Base-by-base conservation (phyloP, 2,888 invertebrate genomes). In the Habroteleia sp. region DNA sequence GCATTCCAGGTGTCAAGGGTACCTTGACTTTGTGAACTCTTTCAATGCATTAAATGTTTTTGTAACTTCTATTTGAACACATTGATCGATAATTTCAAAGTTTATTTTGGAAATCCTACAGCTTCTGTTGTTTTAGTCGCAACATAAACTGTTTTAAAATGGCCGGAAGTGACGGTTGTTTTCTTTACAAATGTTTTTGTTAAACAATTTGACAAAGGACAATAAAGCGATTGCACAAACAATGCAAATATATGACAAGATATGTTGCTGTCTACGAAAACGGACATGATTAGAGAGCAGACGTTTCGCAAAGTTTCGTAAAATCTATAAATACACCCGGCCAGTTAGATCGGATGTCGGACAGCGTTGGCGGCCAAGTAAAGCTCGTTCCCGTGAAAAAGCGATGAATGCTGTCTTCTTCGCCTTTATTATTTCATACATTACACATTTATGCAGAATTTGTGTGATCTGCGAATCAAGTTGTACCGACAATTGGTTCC, bases 321-420 rank as follows among this genome's bases (percentile, higher is more conserved):
- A 85, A 83, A 76, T 84, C 87, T 87, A 87, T 85, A 83, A 87
- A 87, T 87, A 87, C 77, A 73, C 81, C 54, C 78, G 79, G 81
- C 80, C 81, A 83, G 87, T 87, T 87, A 86, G 88, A 88, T 88
- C 88, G 85, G 82, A 85, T 88, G 87, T 88, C 88, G 87, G 87
- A 84, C 83, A 83, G 81, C 81, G 83, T 83, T 85, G 84, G 85
- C 85, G 84, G 86, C 88, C 87, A 88, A 88, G 88, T 88, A 87
- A 88, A 88, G 88, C 87, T 80, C 86, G 87, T 81, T 84, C 86
- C 81, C 81, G 69, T 29, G 74, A 76, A 77, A 74, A 72, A 69
- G 66, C 46, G 60, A 71, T 66, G 58, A 75, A 60, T 48, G 39
- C 56, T 66, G 10, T 58, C 54, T 75, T 74, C 52, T 52, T 69